Conservation (phyloP, 2,888 invertebrate species). For the Epirrita christyi region DNA sequence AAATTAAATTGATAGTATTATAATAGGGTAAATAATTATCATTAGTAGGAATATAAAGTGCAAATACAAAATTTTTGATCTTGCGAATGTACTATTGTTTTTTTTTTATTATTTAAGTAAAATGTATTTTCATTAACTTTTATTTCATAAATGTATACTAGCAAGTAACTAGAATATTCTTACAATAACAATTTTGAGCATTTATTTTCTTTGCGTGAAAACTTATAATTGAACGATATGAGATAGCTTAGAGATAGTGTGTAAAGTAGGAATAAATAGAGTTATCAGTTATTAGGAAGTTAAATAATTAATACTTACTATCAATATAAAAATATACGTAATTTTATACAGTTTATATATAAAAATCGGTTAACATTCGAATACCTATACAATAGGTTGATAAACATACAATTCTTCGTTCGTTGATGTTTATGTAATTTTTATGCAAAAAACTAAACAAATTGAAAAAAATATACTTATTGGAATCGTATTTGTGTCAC, state of each 20-base stretch:
- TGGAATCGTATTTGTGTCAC: background rate
- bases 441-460: background rate
- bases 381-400: background rate
- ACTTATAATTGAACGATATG: slow-evolving; percentile 41
- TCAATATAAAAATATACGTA: slow-evolving; percentile 39
- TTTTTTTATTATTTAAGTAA: background rate
- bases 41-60: slow-evolving; percentile 45
- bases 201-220: slow-evolving; percentile 47
- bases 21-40: slow-evolving; percentile 27
- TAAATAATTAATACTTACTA: slow-evolving; percentile 25
- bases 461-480: background rate
- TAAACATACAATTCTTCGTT: background rate
- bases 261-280: slow-evolving; percentile 44
- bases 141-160: background rate
- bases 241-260: slow-evolving; percentile 47
- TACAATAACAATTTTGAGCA: slow-evolving; percentile 29
- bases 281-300: slow-evolving; percentile 45
- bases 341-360: slow-evolving; percentile 16
- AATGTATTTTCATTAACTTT: slow-evolving; percentile 9
- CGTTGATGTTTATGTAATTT: background rate
- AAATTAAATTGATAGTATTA: slow-evolving; percentile 50
- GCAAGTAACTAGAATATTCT: slow-evolving; percentile 1
- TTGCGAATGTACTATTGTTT: slow-evolving; percentile 35
- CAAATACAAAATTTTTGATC: slow-evolving; percentile 45
- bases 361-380: slow-evolving; percentile 1